Base-by-base conservation (phyloP, 1,140 invertebrate genomes). In the Drosophila chauvacae region DNA sequence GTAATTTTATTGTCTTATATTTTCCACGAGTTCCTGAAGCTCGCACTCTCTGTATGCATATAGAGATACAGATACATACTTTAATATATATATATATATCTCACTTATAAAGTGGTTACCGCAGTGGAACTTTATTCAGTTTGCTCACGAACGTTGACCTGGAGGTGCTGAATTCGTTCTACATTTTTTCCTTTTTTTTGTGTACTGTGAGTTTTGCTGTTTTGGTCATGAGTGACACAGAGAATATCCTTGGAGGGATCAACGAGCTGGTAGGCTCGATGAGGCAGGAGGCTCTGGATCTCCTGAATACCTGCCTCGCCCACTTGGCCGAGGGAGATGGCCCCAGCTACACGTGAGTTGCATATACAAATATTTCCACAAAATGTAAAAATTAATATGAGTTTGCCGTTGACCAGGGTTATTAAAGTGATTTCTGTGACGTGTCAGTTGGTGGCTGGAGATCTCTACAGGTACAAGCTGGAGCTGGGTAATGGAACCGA, bases 361-460 rank as follows among this genome's bases (percentile, higher is more conserved):
- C 7, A 9, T 26, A 26, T 7, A 16, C 7, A 41, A 18, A 57
- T n/a, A 20, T 16, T 23, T 28, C 9, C 14, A 45, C 10, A 3
- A 16, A 55, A 23, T 23, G 4, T 37, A 16, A 18, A 30, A 33
- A 16, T 47, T 35, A 41, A 72, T 16, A 37, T 13, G 2, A 2
- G 0, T 11, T 51, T 18, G 2, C 11, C n/a, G 1, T 18, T 42
- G 20, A 23, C 4, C 20, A 91, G 90, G 30, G 7, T 83, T n/a
- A 51, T 63, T 16, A 91, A 83, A 13, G 74, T 91, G 4, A 47
- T 48, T 9, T 80, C 84, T 7, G 90, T 64, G 18, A 71, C 66
- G 6, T 56, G 61, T 3, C 90, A 91, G 51, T 51, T 91, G 33
- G 90, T 91, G 18, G 56, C 90, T n/a, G 90, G 90, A 20, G 55